Conservation (phyloP, 2,113 vertebrate genomes). For the Clarias magur region DNA sequence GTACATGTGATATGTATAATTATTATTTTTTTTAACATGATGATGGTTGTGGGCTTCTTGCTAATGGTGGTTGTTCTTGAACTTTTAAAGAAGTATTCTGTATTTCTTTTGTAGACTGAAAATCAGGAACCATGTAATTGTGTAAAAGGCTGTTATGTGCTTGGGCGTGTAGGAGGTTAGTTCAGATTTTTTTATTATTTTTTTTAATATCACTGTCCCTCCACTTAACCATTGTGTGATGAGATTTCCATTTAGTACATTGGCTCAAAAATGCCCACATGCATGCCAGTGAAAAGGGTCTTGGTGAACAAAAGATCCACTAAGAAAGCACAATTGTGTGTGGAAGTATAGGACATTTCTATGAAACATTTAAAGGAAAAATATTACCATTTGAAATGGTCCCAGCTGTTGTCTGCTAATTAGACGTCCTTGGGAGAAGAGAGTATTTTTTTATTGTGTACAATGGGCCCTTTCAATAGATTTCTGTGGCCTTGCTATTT, state of each 20-base stretch:
- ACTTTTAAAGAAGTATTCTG: slow-evolving; percentile 41
- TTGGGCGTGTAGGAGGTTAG: slow-evolving; percentile 37
- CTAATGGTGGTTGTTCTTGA: slow-evolving; percentile 34
- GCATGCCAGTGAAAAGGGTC: slow-evolving; percentile 65
- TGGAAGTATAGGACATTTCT: slow-evolving; percentile 67
- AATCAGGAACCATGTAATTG: slow-evolving; percentile 41
- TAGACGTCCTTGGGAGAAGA: slow-evolving; percentile 79
- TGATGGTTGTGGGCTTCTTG: slow-evolving; percentile 1
- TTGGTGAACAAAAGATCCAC: slow-evolving; percentile 64
- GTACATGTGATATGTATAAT: neutral
- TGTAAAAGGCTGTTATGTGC: slow-evolving; percentile 36
- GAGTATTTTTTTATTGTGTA: slow-evolving; percentile 63
- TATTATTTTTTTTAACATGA: slow-evolving; percentile 1
- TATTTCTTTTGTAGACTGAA: slow-evolving; percentile 38
- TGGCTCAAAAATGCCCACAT: slow-evolving; percentile 63
- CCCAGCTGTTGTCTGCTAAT: slow-evolving; percentile 83
- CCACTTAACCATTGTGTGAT: slow-evolving; percentile 59
- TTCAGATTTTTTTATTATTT: slow-evolving; percentile 24
- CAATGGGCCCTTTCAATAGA: slow-evolving; percentile 73
- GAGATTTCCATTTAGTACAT: slow-evolving; percentile 58
- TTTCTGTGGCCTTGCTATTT: slow-evolving; percentile 72
- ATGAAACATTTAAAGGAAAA: slow-evolving; percentile 69
- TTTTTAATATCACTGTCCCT: slow-evolving; percentile 44
- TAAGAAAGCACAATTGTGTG: slow-evolving; percentile 59
- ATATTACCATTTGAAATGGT: slow-evolving; percentile 78